These are phyloP conservation scores for Polypedilum vanderplanki DNA, from an alignment of 1,140 invertebrate species.

Conservation along the genomic window DNA sequence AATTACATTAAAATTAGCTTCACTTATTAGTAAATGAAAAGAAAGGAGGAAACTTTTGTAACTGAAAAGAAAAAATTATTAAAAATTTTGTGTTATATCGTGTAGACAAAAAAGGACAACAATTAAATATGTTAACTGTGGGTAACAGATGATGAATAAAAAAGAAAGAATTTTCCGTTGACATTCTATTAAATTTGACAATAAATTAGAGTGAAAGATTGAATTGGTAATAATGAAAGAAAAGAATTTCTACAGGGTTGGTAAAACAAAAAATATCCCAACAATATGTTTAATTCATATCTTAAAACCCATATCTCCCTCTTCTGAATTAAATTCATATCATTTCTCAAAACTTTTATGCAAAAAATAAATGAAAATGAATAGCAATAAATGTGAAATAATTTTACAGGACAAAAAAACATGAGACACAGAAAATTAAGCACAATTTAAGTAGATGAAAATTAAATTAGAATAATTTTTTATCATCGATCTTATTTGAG, in stretches of 20 bases:
- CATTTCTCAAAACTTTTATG: background rate
- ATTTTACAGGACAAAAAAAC: slow-evolving; percentile 18
- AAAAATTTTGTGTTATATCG: background rate
- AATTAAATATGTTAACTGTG: background rate
- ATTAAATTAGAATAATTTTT: background rate
- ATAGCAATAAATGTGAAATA: slow-evolving; percentile 4
- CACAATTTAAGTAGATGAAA: slow-evolving; percentile 7
- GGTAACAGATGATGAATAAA: background rate
- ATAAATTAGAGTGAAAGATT: slow-evolving; percentile 8
- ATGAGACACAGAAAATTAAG: background rate
- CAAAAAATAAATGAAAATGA: background rate
- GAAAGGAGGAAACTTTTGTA: too few relatives aligned
- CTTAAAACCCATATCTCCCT: background rate
- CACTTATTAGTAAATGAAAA: background rate
- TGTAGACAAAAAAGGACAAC: background rate
- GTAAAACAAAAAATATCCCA: background rate
- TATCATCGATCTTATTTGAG: background rate
- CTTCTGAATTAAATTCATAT: background rate
- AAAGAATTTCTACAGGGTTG: background rate
- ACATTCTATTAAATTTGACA: background rate
- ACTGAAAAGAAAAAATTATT: background rate
- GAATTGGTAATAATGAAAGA: background rate
- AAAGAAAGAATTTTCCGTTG: background rate
- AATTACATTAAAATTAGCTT: background rate
- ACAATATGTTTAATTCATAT: slow-evolving; percentile 1